Base-by-base conservation (phyloP, 1,140 invertebrate species). In the Drosophila ogumai region DNA sequence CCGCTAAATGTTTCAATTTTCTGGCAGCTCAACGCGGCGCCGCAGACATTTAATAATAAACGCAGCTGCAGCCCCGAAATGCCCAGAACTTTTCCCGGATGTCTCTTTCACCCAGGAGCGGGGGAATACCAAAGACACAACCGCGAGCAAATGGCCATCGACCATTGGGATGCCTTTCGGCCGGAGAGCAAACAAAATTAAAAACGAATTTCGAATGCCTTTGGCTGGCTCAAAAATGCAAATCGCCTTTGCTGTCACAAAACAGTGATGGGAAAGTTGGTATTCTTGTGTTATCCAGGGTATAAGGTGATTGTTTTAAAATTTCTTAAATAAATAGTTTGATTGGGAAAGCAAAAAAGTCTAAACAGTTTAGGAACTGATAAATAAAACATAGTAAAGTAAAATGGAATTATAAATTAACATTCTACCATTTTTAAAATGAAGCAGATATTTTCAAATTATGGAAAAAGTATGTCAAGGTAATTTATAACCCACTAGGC, bases 161-260 rank as follows among this genome's bases (percentile, higher is more conserved):
- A 82, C 56, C 44, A 58, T 44, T 55, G 22, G 46, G 65, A 47
- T 75, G 69, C 74, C 65, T 85, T 58, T 67, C 47, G 85, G 76
- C 57, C 72, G 57, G 60, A 84, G 72, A 61, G 84, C 84, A 88
- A 90, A 88, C 77, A 90, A 87, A 90, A 90, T 88, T 90, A 90
- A 79, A 85, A 84, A 67, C 85, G 69, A 85, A 88, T 88, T 81
- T 79, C 63, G 59, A 90, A 79, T 90, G 85, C 79, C 78, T 76
- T 79, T 69, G 66, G 59, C 59, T 38, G 71, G 63, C 55, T 77
- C 50, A 75, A 90, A 88, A 90, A 88, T 88, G 85, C 85, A 88
- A 88, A 88, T 90, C 66, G 63, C 69, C 75, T 82, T 79, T 56
- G 49, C 71, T 65, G 59, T 56, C 40, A 17, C 25, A 15, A 12